Conservation (phyloP, 2,113 vertebrate genomes). For the Sciurus niger region DNA sequence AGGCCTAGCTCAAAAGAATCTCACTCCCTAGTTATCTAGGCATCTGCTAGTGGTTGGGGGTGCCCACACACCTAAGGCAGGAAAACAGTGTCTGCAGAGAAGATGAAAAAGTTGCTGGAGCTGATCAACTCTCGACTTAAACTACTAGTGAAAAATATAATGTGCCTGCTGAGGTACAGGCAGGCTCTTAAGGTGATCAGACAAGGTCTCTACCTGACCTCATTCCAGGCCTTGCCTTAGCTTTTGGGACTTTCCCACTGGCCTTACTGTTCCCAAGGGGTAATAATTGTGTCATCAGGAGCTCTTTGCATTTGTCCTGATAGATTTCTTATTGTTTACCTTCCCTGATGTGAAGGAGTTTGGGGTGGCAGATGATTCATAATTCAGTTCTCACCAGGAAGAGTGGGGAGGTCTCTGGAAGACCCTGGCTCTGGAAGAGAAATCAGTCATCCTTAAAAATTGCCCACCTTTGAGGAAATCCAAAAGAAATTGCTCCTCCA, state of each 20-base stretch:
- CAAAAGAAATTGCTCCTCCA: not conserved
- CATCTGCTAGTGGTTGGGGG: not conserved
- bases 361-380: slow-evolving; percentile 15
- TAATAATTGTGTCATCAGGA: not conserved
- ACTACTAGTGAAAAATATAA: not conserved
- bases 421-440: not conserved
- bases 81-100: not conserved
- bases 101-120: not conserved
- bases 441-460: not conserved
- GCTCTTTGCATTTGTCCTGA: not conserved
- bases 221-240: not conserved
- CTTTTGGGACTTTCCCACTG: not conserved
- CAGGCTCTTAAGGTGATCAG: not conserved
- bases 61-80: not conserved
- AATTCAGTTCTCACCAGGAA: not conserved
- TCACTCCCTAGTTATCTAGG: not conserved
- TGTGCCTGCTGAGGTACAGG: not conserved
- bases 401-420: not conserved
- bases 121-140: not conserved
- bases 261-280: not conserved
- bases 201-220: not conserved
- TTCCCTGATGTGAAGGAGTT: not conserved
- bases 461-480: not conserved
- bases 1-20: not conserved
- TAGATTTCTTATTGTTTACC: not conserved